Percentiles rank a stretch among this genome's conserved stretches.
These are phyloP conservation scores for Azemiops feae DNA, from an alignment of 2,113 vertebrate species.

Conservation along the genomic window DNA sequence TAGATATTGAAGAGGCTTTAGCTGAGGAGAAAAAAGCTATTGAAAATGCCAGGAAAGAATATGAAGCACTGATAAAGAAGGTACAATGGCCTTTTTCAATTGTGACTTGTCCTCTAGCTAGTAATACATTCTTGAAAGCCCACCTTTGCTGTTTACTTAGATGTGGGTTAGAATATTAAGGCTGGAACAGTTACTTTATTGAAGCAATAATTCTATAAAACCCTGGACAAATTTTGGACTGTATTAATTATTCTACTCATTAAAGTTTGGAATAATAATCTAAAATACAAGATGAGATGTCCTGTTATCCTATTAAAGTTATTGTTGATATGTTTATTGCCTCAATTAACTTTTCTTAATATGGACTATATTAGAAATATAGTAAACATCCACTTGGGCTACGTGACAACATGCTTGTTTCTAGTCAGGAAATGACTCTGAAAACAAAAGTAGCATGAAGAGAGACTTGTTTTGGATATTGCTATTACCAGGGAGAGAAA, in stretches of 20 bases:
- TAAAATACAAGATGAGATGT: background rate
- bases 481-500: background rate
- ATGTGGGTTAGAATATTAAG: slow-evolving; percentile 2
- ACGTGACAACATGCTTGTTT: background rate
- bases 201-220: background rate
- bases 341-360: background rate
- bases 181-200: background rate
- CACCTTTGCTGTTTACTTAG: background rate
- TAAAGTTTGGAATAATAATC: background rate
- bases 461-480: background rate
- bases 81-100: slow-evolving; percentile 59
- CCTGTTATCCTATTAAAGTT: background rate
- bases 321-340: background rate
- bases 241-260: background rate
- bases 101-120: background rate
- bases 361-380: background rate
- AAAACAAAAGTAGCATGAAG: background rate
- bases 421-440: background rate
- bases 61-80: slow-evolving; percentile 76
- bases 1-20: slow-evolving; percentile 82
- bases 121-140: background rate
- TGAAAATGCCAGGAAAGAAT: slow-evolving; percentile 79
- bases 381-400: background rate
- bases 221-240: background rate
- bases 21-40: slow-evolving; percentile 76